These are phyloP conservation scores for Euplexia lucipara DNA, from an alignment of 2,888 invertebrate species.

Conservation along the genomic window DNA sequence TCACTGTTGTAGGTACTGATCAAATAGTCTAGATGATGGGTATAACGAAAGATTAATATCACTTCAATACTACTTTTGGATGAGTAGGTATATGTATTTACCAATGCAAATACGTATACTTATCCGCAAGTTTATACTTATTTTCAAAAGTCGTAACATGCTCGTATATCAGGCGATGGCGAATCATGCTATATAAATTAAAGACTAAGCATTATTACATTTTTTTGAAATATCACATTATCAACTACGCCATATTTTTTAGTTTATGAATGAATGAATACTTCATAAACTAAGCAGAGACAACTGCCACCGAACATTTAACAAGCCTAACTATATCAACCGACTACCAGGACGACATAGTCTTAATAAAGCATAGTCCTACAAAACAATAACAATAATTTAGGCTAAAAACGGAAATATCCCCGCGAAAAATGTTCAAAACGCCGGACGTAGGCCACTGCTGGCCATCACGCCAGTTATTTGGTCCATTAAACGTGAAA, in stretches of 20 bases:
- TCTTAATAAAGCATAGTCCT: conserved; percentile 58
- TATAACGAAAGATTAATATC: too few relatives aligned
- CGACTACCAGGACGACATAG: conserved; percentile 53
- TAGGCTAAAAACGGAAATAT: conserved; percentile 81
- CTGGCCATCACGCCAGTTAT: conserved; percentile 83
- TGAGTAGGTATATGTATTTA: too few relatives aligned
- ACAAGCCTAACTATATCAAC: conserved; percentile 30
- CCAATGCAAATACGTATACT: too few relatives aligned
- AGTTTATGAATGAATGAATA: neutral
- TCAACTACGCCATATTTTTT: neutral
- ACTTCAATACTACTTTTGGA: too few relatives aligned
- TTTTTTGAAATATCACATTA: too few relatives aligned
- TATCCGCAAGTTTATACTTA: too few relatives aligned
- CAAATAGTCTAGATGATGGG: too few relatives aligned
- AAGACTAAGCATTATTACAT: too few relatives aligned
- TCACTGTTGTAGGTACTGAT: too few relatives aligned
- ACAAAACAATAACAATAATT: conserved; percentile 83
- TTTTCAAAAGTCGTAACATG: too few relatives aligned
- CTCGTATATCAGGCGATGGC: too few relatives aligned
- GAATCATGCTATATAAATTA: too few relatives aligned
- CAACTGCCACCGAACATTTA: conserved; percentile 36
- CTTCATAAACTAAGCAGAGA: conserved; percentile 1
- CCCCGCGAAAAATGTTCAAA: conserved; percentile 83
- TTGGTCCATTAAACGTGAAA: conserved; percentile 89
- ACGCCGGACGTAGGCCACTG: conserved; percentile 77